These are phyloP conservation scores for Phaethon lepturus DNA, from an alignment of 2,113 vertebrate genomes.

Conservation along the genomic window DNA sequence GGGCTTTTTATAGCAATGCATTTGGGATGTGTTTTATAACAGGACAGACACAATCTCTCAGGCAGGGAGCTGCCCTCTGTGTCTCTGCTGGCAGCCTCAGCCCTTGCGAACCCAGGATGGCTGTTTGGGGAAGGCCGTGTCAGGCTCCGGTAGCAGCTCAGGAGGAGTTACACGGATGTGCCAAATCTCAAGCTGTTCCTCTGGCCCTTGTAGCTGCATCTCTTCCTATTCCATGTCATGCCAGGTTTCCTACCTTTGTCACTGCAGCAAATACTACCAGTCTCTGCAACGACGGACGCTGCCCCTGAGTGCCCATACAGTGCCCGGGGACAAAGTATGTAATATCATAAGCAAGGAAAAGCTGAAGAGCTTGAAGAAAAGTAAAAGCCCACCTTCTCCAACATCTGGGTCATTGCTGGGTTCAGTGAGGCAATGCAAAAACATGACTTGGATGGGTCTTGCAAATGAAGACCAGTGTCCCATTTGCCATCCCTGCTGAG, in stretches of 20 bases:
- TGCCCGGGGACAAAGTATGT: neutral
- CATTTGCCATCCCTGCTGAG: neutral
- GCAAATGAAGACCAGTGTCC: neutral
- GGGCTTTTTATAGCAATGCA: neutral
- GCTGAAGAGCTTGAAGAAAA: neutral
- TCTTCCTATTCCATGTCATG: neutral
- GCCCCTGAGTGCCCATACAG: fast-evolving
- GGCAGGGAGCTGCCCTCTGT: neutral
- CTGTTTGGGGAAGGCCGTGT: neutral
- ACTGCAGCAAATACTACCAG: neutral
- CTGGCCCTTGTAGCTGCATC: neutral
- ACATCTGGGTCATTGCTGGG: neutral
- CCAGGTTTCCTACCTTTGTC: neutral
- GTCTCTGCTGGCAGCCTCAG: neutral
- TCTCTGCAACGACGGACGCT: neutral
- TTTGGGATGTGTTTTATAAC: neutral
- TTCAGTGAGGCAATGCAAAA: neutral
- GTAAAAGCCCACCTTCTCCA: neutral
- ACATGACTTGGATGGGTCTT: neutral
- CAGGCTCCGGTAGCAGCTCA: neutral
- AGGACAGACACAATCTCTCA: neutral
- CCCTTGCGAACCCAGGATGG: neutral
- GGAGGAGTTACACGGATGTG: neutral
- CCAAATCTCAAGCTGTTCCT: constrained; percentile 23
- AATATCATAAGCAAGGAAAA: neutral